Evolutionary conservation across 53 echinoderm and acorn worm genomes (phyloP).

Genomic region (Henricia sp.): DNA sequence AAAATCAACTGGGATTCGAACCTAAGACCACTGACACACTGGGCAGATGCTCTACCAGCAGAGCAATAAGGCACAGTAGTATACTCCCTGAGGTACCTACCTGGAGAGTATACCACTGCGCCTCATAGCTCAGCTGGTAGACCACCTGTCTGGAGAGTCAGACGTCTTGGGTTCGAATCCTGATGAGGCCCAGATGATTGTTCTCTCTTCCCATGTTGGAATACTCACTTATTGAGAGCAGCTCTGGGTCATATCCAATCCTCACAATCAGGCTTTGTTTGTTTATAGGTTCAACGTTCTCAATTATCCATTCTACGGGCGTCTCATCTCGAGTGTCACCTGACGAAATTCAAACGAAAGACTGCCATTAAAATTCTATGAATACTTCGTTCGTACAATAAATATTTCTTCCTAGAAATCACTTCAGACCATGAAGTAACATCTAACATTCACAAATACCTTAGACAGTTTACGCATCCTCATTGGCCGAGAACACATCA

Average conservation of each 20-base stretch:
- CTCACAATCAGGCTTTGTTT: slow-evolving; percentile 49
- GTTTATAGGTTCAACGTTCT: slow-evolving; percentile 39
- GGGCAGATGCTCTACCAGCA: not conserved
- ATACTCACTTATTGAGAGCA: slow-evolving; percentile 79
- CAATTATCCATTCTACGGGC: slow-evolving; percentile 54
- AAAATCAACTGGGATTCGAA: too few species aligned
- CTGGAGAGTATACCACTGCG: not conserved
- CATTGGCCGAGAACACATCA: too few species aligned
- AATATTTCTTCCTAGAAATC: not conserved
- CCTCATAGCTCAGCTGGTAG: not conserved
- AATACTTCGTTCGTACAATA: not conserved
- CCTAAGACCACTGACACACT: too few species aligned
- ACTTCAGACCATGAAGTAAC: not conserved
- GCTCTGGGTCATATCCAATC: slow-evolving; percentile 79
- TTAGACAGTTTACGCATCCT: too few species aligned
- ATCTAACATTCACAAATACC: not conserved
- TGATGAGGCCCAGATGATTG: not conserved
- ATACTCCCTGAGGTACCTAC: not conserved
- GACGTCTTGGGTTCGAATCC: too few species aligned
- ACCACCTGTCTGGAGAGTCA: too few species aligned
- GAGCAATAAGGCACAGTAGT: not conserved
- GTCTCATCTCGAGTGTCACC: slow-evolving; percentile 51
- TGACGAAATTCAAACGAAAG: not conserved
- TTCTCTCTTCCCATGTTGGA: not conserved
- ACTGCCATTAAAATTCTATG: not conserved